Base-by-base conservation (phyloP, 2,888 invertebrate species). In the Ophioninae sp. region DNA sequence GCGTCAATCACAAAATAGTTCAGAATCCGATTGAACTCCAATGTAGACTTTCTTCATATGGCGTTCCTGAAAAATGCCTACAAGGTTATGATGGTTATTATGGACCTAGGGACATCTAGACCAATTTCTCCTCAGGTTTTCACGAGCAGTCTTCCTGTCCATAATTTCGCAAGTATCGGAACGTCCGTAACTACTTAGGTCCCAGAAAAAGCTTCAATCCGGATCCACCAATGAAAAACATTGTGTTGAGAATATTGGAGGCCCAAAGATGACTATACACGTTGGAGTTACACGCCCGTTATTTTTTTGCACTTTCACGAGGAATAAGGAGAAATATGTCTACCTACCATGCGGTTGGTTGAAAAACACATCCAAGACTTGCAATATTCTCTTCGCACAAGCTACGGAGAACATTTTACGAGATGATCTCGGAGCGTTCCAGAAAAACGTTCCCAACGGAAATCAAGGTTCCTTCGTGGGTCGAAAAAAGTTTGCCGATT, bases 381-480 rank as follows among this genome's bases (percentile, higher is more conserved):
- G 59, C 51, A 75, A 51, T 39, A 20, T 23, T 80, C 30, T 30
- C 30, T 72, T 73, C 58, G 44, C 68, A 10, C 37, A 61, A 76
- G 69, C 75, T 39, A 65, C 74, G 37, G 30, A 17, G 61, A 44
- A 30, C 41, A 58, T 64, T 59, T 68, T 65, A 75, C 22, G 63
- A 10, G 59, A 23, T 58, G 64, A 44, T 56, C 73, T 58, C 64
- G 59, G 67, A 76, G 72, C 51, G 51, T 23, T 71, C 30, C 30
- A 78, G 51, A 71, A 71, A 39, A 77, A 41, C 59, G 13, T 23
- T 64, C 23, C 6, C 51, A 13, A 67, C 65, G 61, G 30, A 51
- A 73, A 73, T 77, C 65, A 51, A 59, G 76, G n/a, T 63, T 30
- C 59, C n/a, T 7, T 56, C 3, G 17, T 65, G 30, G 64, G 22